These are phyloP conservation scores for Prionace glauca DNA, from an alignment of 2,797 vertebrate genomes.

Conservation along the genomic window DNA sequence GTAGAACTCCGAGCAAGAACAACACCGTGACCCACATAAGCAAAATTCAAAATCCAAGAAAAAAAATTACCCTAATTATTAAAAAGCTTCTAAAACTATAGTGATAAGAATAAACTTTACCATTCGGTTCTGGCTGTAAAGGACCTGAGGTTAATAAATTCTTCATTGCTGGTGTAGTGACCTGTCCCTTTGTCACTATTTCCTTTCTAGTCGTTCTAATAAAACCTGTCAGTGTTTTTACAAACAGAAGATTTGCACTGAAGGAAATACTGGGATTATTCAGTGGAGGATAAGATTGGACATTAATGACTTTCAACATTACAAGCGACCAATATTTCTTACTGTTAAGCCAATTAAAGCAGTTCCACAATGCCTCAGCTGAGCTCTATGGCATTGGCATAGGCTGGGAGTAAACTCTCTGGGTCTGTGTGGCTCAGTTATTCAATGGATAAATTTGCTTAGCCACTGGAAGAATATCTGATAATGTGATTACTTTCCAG, in stretches of 20 bases:
- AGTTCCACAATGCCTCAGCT: neutral
- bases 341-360: neutral
- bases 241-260: neutral
- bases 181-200: neutral
- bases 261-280: neutral
- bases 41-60: neutral
- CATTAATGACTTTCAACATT: neutral
- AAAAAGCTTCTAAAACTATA: neutral
- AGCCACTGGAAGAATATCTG: neutral
- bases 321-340: neutral
- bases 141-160: neutral
- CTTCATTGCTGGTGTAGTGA: neutral
- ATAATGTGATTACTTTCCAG: neutral
- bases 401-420: neutral
- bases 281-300: neutral
- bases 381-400: neutral
- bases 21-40: neutral
- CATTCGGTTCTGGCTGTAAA: neutral
- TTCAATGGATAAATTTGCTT: neutral
- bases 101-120: neutral
- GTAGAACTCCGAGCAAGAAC: neutral
- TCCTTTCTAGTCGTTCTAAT: neutral
- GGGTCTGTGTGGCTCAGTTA: neutral
- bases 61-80: neutral
- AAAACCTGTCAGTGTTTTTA: neutral